These are phyloP conservation scores for Ophioderma brevispina DNA, from an alignment of 35 echinoderm and acorn worm genomes.

Conservation along the genomic window DNA sequence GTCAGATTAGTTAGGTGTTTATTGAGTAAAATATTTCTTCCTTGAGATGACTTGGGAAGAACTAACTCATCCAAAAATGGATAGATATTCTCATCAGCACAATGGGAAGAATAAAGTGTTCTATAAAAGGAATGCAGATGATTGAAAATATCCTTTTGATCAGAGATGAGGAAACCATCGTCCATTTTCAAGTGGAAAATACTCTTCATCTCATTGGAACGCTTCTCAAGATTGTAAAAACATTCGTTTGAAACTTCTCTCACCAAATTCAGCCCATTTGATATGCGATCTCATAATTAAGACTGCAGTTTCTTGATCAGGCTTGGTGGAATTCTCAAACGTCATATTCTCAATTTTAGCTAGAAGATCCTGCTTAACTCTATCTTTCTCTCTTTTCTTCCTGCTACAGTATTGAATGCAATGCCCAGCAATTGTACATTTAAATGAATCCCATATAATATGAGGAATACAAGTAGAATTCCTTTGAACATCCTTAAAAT, in stretches of 20 bases:
- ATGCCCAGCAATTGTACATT: neutral
- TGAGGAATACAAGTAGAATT: neutral
- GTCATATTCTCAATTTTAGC: neutral
- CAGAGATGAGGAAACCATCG: neutral
- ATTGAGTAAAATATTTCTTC: too few relatives aligned
- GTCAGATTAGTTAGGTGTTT: too few relatives aligned
- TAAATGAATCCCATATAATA: neutral
- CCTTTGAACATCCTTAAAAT: neutral
- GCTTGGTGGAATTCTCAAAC: too few relatives aligned
- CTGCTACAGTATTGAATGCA: neutral
- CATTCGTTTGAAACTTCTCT: too few relatives aligned
- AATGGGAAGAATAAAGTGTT: neutral
- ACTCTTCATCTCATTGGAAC: neutral
- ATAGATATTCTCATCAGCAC: too few relatives aligned
- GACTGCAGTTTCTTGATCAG: too few relatives aligned
- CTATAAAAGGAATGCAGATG: neutral
- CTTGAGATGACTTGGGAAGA: too few relatives aligned
- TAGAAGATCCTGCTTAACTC: neutral
- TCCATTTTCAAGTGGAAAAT: neutral
- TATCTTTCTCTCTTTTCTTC: neutral
- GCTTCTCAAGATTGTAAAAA: neutral
- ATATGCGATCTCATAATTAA: too few relatives aligned
- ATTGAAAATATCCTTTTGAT: neutral
- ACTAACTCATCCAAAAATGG: too few relatives aligned
- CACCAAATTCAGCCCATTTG: too few relatives aligned